Conservation (phyloP, 2,113 vertebrate genomes). For the Aramus guarauna region DNA sequence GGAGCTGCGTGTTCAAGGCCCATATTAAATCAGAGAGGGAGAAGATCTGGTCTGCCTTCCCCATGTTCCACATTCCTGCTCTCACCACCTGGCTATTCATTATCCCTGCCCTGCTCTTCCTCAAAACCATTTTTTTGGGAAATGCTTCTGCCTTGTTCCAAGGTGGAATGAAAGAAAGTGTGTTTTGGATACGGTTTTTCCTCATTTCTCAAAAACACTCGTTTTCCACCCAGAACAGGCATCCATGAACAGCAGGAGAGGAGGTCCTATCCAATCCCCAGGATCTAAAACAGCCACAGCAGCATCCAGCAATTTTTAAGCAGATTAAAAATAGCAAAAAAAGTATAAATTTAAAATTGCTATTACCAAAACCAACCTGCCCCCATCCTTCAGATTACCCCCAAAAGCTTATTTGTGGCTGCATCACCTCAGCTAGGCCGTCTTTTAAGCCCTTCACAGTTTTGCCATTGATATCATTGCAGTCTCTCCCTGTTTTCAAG, state of each 20-base stretch:
- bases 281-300: background rate
- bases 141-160: background rate
- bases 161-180: background rate
- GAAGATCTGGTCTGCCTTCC: background rate
- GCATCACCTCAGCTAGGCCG: background rate
- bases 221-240: background rate
- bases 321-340: background rate
- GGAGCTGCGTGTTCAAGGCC: background rate
- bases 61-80: rapidly evolving
- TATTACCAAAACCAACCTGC: background rate
- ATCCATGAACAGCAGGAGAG: background rate
- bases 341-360: background rate
- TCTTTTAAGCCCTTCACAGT: background rate
- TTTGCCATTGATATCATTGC: background rate
- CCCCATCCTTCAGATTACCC: background rate
- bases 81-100: background rate
- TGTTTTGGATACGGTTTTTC: background rate
- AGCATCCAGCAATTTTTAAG: background rate
- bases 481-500: background rate
- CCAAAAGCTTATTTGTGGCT: background rate
- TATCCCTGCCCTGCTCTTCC: background rate
- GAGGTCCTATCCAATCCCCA: background rate
- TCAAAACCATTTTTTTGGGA: background rate
- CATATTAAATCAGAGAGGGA: background rate
- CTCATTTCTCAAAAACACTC: background rate